phyloP scores from a whole-genome alignment of 1,140 invertebrate species.

The Bombus sibiricus region DNA sequence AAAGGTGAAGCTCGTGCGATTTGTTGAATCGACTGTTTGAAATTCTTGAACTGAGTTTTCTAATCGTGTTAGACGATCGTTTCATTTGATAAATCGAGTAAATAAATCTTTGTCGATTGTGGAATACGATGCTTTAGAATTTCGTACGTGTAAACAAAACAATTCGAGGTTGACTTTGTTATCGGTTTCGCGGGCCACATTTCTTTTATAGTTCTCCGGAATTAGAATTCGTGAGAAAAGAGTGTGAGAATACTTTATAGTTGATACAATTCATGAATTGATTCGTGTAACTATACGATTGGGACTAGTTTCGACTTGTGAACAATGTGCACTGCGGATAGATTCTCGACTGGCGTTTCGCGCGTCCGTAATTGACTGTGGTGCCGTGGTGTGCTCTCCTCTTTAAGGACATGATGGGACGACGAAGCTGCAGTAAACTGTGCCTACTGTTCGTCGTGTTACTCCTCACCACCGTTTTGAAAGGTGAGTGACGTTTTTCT shows the following conservation, averaged over 20 bases:
- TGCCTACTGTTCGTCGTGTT: slow-evolving; percentile 38
- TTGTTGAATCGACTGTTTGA: too few relatives aligned
- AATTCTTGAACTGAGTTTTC: too few relatives aligned
- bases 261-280: not conserved
- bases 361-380: slow-evolving; percentile 54
- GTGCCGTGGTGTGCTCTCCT: slow-evolving; percentile 10
- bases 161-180: too few relatives aligned
- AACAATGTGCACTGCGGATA: slow-evolving; percentile 40
- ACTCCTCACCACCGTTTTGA: slow-evolving; percentile 34
- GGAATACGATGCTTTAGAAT: not conserved
- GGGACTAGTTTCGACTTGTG: slow-evolving; percentile 11
- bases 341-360: slow-evolving; percentile 35
- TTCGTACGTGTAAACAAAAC: not conserved
- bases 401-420: slow-evolving; percentile 53
- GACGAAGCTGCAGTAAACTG: slow-evolving; percentile 27
- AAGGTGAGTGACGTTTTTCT: slow-evolving; percentile 46
- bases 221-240: not conserved
- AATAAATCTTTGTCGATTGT: too few relatives aligned
- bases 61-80: not conserved
- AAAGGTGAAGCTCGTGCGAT: not conserved
- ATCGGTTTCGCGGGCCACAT: too few relatives aligned
- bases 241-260: slow-evolving; percentile 20
- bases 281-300: not conserved
- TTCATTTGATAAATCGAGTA: not conserved
- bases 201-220: not conserved